Evolutionary conservation across 1,140 invertebrate species (phyloP).

Genomic region (Drosophila parvula): DNA sequence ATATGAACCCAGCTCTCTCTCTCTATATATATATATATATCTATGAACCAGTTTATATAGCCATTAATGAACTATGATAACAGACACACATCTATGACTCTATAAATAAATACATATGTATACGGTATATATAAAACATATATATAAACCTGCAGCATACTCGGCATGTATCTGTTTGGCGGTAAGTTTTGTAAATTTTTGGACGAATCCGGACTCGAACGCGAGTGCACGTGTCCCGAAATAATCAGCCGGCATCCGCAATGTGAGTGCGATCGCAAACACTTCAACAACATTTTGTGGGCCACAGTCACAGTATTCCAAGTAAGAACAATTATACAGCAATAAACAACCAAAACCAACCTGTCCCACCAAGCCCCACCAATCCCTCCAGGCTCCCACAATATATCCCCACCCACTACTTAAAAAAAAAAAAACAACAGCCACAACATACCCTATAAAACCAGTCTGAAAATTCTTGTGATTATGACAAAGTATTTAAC

Average conservation of each 20-base stretch:
- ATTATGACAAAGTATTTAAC: conserved; percentile 48
- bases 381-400: not conserved
- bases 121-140: conserved; percentile 75
- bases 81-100: conserved; percentile 48
- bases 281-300: conserved; percentile 98
- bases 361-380: not conserved
- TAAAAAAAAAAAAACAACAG: conserved; percentile 45
- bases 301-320: conserved; percentile 98
- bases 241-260: conserved; percentile 92
- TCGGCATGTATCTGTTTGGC: conserved; percentile 99
- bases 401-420: not conserved
- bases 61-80: conserved; percentile 65
- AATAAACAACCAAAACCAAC: conserved; percentile 34
- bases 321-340: conserved; percentile 88
- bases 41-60: conserved; percentile 68
- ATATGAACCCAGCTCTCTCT: conserved; percentile 40
- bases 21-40: conserved; percentile 45
- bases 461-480: conserved; percentile 44
- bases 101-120: conserved; percentile 63
- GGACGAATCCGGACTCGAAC: conserved; percentile 93
- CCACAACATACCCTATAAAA: conserved; percentile 35
- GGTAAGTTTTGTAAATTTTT: conserved; percentile 99
- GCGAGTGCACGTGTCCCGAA: conserved; percentile 96
- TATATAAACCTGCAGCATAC: conserved; percentile 90
- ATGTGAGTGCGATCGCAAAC: conserved; percentile 97